Conservation (phyloP, 1,140 invertebrate genomes). For the Apocrypta bakeri region DNA sequence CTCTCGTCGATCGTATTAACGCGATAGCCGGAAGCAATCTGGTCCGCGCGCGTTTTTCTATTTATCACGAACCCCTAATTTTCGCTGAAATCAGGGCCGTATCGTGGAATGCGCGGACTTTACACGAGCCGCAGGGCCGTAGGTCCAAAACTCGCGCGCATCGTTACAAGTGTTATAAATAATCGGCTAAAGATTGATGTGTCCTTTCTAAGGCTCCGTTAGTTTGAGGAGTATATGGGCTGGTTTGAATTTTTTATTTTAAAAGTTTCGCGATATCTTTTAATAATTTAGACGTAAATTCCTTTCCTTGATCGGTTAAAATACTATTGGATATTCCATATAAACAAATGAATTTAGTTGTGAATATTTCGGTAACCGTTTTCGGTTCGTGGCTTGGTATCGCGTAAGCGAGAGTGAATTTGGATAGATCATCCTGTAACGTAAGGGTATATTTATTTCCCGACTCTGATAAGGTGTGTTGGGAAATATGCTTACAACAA, state of each 20-base stretch:
- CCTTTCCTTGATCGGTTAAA: conserved; percentile 60
- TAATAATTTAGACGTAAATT: conserved; percentile 54
- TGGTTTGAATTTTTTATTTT: conserved; percentile 60
- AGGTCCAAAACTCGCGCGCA: no score
- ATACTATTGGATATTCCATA: conserved; percentile 60
- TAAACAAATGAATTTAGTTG: conserved; percentile 56
- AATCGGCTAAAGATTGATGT: conserved; percentile 61
- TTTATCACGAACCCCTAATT: no score
- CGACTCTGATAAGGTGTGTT: conserved; percentile 45
- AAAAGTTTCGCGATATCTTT: conserved; percentile 33
- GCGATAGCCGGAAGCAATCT: no score
- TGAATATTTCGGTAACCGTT: conserved; percentile 53
- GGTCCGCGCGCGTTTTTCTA: no score
- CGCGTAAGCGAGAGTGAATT: conserved; percentile 54
- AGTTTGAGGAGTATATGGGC: conserved; percentile 65
- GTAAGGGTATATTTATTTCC: conserved; percentile 63
- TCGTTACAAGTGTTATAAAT: conserved; percentile 60
- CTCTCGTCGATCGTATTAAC: no score
- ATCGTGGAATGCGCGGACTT: no score
- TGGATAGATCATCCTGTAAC: conserved; percentile 61
- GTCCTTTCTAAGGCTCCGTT: conserved; percentile 65
- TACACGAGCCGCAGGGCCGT: no score
- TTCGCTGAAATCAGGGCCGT: no score
- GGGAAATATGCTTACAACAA: no score
- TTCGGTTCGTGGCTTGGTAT: conserved; percentile 55